These are phyloP conservation scores for Resseliella maxima DNA, from an alignment of 2,888 invertebrate genomes.

Conservation along the genomic window DNA sequence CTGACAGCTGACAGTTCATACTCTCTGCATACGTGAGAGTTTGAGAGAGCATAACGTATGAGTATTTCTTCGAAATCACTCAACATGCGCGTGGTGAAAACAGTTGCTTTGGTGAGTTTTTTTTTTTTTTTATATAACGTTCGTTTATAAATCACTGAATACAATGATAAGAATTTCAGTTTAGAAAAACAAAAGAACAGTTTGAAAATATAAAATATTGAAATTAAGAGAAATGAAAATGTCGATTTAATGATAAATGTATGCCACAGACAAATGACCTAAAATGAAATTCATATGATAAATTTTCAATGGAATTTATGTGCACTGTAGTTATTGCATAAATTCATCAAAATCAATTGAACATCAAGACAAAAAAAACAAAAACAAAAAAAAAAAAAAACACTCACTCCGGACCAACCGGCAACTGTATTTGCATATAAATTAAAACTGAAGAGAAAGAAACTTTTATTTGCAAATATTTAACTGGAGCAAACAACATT, in stretches of 20 bases:
- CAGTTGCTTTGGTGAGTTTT: not conserved
- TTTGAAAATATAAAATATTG: too few species aligned
- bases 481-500: constrained; percentile 45
- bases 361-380: not conserved
- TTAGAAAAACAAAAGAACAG: not conserved
- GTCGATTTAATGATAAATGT: not conserved
- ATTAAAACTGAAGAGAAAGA: constrained; percentile 46
- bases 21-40: not conserved
- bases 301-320: not conserved
- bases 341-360: constrained; percentile 54
- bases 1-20: constrained; percentile 32
- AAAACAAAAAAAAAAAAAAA: not conserved
- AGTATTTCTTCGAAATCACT: not conserved
- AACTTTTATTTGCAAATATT: constrained; percentile 37
- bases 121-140: not conserved
- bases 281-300: not conserved
- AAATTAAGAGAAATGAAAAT: not conserved
- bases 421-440: constrained; percentile 53
- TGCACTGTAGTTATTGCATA: not conserved
- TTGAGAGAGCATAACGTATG: not conserved
- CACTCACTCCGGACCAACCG: not conserved
- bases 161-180: not conserved
- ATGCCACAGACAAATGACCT: not conserved
- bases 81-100: not conserved
- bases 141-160: not conserved